Evolutionary conservation across 2,113 vertebrate genomes (phyloP).

Genomic region (Sterrhoptilus dennistouni): DNA sequence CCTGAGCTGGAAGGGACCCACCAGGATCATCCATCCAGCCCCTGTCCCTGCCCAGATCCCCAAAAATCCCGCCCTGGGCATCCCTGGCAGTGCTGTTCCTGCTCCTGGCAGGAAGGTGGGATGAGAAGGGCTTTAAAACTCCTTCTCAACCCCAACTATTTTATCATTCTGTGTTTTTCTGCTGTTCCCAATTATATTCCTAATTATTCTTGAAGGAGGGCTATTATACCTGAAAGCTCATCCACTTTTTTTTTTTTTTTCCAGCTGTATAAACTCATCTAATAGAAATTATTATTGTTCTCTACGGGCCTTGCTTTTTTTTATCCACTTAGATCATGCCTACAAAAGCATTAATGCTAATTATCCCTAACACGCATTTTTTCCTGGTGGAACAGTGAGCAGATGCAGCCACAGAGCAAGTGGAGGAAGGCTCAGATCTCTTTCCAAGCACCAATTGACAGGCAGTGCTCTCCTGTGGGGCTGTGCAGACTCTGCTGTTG

Average conservation of each 20-base stretch:
- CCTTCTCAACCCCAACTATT: not conserved
- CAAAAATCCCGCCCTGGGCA: not conserved
- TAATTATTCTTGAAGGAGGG: not conserved
- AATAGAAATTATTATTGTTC: not conserved
- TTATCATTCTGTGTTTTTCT: not conserved
- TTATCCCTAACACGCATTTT: not conserved
- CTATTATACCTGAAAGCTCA: not conserved
- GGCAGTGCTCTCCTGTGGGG: not conserved
- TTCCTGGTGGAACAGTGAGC: not conserved
- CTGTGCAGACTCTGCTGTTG: not conserved
- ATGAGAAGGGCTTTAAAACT: not conserved
- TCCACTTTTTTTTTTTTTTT: not conserved
- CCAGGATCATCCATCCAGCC: accelerated
- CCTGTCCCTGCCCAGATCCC: not conserved
- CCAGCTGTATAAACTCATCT: not conserved
- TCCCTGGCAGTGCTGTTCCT: not conserved
- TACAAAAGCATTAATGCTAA: not conserved
- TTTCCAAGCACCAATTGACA: not conserved
- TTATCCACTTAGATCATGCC: not conserved
- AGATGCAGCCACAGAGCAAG: not conserved
- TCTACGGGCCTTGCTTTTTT: not conserved
- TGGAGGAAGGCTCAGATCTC: not conserved
- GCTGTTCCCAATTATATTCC: not conserved
- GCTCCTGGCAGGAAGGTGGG: not conserved
- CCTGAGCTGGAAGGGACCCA: not conserved